Evolutionary conservation across 2,797 vertebrate genomes (phyloP).

Genomic region (Sebastes iracundus): DNA sequence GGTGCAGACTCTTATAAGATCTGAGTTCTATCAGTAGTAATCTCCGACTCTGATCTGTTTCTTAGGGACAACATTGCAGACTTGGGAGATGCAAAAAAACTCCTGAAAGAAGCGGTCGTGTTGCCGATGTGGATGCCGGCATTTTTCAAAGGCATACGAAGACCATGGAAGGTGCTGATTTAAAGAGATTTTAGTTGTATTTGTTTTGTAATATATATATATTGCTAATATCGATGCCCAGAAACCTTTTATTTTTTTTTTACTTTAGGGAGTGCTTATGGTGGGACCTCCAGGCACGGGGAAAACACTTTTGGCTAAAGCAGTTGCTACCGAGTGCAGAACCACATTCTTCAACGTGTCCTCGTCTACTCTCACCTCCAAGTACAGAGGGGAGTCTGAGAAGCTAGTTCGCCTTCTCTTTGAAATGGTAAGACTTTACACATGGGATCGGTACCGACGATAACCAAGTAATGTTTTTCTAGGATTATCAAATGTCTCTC

Average conservation of each 20-base stretch:
- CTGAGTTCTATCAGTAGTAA: not conserved
- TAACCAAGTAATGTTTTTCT: not conserved
- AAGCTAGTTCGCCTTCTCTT: slow-evolving; percentile 97
- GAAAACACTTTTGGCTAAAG: slow-evolving; percentile 97
- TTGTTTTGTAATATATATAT: not conserved
- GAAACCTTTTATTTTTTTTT: not conserved
- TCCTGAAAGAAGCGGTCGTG: slow-evolving; percentile 96
- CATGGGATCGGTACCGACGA: not conserved
- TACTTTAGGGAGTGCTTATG: slow-evolving; percentile 93
- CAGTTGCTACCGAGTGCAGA: slow-evolving; percentile 97
- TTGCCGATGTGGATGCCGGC: slow-evolving; percentile 99
- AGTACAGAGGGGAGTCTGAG: slow-evolving; percentile 98
- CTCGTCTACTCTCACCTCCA: slow-evolving; percentile 97
- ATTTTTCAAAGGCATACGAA: slow-evolving; percentile 97
- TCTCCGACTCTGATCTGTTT: not conserved
- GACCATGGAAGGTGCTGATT: slow-evolving; percentile 92
- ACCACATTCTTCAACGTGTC: slow-evolving; percentile 99
- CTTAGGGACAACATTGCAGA: slow-evolving; percentile 95
- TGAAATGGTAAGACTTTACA: slow-evolving; percentile 90
- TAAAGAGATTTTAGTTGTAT: not conserved
- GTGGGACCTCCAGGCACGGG: slow-evolving; percentile 98
- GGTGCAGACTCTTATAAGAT: not conserved
- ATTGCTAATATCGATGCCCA: not conserved
- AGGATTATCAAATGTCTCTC: not conserved
- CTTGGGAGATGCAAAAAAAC: slow-evolving; percentile 94